Evolutionary conservation across 2,113 vertebrate genomes (phyloP), one percentile per base, ranked within the genome.

Genomic region (Lophura nycthemera): DNA sequence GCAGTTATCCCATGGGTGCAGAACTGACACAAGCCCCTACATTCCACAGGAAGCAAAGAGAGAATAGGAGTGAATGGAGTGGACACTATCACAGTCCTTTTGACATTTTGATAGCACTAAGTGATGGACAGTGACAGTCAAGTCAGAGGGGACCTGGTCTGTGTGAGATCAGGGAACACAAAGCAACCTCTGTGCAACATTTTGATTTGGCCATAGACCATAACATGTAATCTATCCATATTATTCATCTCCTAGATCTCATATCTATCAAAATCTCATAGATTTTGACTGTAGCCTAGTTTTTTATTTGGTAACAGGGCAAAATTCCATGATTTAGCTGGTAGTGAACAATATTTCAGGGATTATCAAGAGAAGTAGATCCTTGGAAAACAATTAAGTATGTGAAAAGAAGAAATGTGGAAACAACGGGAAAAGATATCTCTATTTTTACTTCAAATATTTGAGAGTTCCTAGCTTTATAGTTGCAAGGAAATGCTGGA

Each of bases 91-190:
- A 16, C 18, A 36, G n/a, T 34, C n/a, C 34, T 52, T 52, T 38
- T 71, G 69, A 47, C 22, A 9, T 15, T 21, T 22, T 24, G 10
- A 30, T 8, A 21, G 27, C 40, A 32, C 21, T n/a, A 36, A 52
- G 50, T 4, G 30, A 24, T 56, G 30, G n/a, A 6, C 20, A 42
- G 38, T 15, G 19, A 20, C 50, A 73, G 27, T 20, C 36, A 56
- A 6, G 15, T 10, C 29, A 18, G 65, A 14, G 42, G 19, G 12
- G 12, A 42, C 6, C 7, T 22, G 24, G 4, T n/a, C 20, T 32
- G 12, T 13, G 22, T 1, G 0, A 0, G 0, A 5, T 20, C 60
- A 63, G 27, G 18, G 43, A 54, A 43, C 1, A 3, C 19, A 76
- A 86, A 32, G 27, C 22, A 21, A 71, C 52, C 40, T 71, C 42